Evolutionary conservation across 2,888 invertebrate species (phyloP).

Genomic region (Carabus problematicus): DNA sequence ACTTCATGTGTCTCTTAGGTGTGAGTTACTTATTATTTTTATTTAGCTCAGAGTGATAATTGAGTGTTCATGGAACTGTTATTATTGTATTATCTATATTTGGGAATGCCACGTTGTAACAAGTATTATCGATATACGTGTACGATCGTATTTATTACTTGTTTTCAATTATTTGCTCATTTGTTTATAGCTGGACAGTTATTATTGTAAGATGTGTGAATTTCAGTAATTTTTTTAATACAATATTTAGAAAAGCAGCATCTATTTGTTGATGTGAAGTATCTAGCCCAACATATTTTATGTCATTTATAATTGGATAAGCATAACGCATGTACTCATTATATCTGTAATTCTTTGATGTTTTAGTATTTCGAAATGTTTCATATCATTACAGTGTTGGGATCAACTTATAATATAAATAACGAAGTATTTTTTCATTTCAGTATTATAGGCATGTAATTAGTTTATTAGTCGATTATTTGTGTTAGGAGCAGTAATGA

Average conservation of each 20-base stretch:
- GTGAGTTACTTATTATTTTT: slow-evolving; percentile 14
- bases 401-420: slow-evolving; percentile 20
- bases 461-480: slow-evolving; percentile 32
- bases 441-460: slow-evolving; percentile 33
- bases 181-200: background rate
- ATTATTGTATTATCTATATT: slow-evolving; percentile 3
- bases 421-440: slow-evolving; percentile 25
- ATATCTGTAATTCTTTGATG: slow-evolving; percentile 32
- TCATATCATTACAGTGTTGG: slow-evolving; percentile 26
- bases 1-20: slow-evolving; percentile 17
- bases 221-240: slow-evolving; percentile 26
- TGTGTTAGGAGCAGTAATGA: slow-evolving; percentile 39
- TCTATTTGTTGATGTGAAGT: slow-evolving; percentile 25
- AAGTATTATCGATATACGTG: slow-evolving; percentile 9
- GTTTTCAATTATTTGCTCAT: slow-evolving; percentile 7
- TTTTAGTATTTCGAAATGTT: slow-evolving; percentile 24
- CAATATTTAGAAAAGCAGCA: slow-evolving; percentile 27
- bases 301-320: slow-evolving; percentile 28
- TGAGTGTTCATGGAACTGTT: slow-evolving; percentile 1
- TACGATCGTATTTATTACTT: slow-evolving; percentile 5
- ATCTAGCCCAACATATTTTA: slow-evolving; percentile 34
- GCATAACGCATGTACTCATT: slow-evolving; percentile 33
- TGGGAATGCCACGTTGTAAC: slow-evolving; percentile 19
- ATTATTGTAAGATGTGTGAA: slow-evolving; percentile 29
- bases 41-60: background rate